Evolutionary conservation across 1,140 invertebrate genomes (phyloP), one percentile per base, ranked within the genome.

Genomic region (Chlorops oryzae): DNA sequence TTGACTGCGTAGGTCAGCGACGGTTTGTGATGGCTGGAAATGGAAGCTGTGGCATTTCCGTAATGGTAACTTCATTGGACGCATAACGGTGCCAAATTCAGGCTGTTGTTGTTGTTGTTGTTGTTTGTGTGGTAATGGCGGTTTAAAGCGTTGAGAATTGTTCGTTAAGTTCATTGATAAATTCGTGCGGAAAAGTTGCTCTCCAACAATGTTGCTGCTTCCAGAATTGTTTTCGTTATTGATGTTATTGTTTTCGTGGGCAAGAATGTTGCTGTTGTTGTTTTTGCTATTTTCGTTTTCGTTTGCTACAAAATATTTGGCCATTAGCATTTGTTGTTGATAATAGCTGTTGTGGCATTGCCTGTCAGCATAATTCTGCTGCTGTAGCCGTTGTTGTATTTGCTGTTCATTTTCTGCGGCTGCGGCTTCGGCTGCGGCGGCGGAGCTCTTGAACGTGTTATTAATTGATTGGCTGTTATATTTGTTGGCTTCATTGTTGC

Each of bases 31-130:
- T 22, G 77, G 81, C 72, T 83, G 81, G 51, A 83, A 84, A 59
- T 83, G 81, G 59, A 82, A 83, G 61, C 80, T 83, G 65, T 83
- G 80, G 67, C 81, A 80, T 65, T 84, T 84, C 62, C 82, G 81
- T 21, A 84, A 57, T 1, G 81, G 81, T 55, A 81, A 74, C 63
- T 80, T 63, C 35, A 70, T 58, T 25, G 68, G 65, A 2, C 59
- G 60, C 34, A 21, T 78, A 49, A 80, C 25, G 17, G 24, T 34
- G 20, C 48, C 48, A 17, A n/a, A 1, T 44, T 28, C 32, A 27
- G 12, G 77, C 55, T 17, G 37, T 25, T 52, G 39, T n/a, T 23
- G 42, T 5, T 43, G 52, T 20, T 74, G 73, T 64, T 78, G 38
- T 77, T 27, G 57, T 56, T 46, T 51, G 37, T n/a, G n/a, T n/a